Base-by-base conservation (phyloP, 64 coral and sea anemone genomes). In the Trachythela sp. region DNA sequence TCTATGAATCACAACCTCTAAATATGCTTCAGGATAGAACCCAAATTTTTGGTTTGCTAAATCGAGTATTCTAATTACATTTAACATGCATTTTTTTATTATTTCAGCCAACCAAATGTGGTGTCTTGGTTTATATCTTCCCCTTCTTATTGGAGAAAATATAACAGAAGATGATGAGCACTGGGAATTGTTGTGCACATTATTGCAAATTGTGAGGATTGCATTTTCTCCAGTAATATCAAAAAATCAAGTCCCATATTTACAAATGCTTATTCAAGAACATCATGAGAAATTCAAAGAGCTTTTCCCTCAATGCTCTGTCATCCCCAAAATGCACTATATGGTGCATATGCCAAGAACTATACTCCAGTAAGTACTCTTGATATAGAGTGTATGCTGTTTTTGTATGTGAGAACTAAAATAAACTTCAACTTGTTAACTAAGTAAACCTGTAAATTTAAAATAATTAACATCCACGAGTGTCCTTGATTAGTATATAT, bases 261-360 rank as follows among this genome's bases (percentile, higher is more conserved):
- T 80, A 11, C 75, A 80, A 13, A 8, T 80, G 11, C 9, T 80
- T 1, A 35, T 80, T 1, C 32, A 80, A 18, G 0, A 80, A 39
- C 17, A 5, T 2, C 37, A 5, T 0, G 37, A 5, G 0, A 80
- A 13, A 2, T 80, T 80, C 37, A 80, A 80, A 8, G 75, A 80
- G 20, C 75, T 80, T n/a, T 80, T 80, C 20, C 75, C 75, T 14
- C 0, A 80, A 0, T 80, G 33, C 33, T 9, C 2, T 2, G 35
- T 80, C 17, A 80, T 80, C 13, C 75, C 75, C 2, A 80, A 80
- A 35, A 80, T 80, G 75, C 75, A 80, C 35, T 80, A 80, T 39
- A 80, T 80, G 75, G 18, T 80, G 0, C 75, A 80, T 80, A 80
- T 80, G 75, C 4, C 75, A 80, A 2, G 75, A 37, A 27, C 71